phyloP scores from a whole-genome alignment of 37 sponge, comb jelly and placozoan species.

The Mnemiopsis leidyi region DNA sequence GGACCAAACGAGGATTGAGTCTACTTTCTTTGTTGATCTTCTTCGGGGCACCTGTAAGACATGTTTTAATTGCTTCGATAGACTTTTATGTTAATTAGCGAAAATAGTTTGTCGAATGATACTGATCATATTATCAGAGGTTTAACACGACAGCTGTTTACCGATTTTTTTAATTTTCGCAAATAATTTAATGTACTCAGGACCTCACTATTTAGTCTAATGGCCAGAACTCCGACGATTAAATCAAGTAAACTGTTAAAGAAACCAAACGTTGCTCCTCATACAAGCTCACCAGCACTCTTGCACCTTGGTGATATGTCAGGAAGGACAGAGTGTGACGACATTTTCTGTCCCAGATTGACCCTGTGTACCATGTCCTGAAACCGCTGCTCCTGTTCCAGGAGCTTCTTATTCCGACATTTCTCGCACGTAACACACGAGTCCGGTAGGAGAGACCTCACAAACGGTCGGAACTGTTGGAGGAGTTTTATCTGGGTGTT shows the following conservation, averaged over 20 bases:
- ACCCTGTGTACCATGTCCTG: background rate
- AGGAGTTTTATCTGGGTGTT: constrained; percentile 43
- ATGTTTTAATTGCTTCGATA: no score
- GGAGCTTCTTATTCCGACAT: background rate
- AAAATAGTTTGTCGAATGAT: no score
- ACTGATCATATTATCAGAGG: no score
- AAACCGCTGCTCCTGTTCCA: background rate
- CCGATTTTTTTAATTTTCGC: no score
- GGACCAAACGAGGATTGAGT: background rate
- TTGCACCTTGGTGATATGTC: background rate
- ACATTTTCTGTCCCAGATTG: background rate
- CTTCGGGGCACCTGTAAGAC: background rate
- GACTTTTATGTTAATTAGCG: no score
- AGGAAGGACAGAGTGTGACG: background rate
- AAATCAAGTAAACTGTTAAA: no score
- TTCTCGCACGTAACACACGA: background rate
- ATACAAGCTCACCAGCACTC: background rate
- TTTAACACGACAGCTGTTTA: no score
- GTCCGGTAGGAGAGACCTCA: background rate
- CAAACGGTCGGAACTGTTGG: background rate
- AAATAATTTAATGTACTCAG: no score
- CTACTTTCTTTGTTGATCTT: constrained; percentile 1
- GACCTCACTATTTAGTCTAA: no score
- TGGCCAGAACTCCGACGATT: no score
- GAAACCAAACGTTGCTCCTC: no score